Base-by-base conservation (phyloP, 2,113 vertebrate species). In the Verasper variegatus region DNA sequence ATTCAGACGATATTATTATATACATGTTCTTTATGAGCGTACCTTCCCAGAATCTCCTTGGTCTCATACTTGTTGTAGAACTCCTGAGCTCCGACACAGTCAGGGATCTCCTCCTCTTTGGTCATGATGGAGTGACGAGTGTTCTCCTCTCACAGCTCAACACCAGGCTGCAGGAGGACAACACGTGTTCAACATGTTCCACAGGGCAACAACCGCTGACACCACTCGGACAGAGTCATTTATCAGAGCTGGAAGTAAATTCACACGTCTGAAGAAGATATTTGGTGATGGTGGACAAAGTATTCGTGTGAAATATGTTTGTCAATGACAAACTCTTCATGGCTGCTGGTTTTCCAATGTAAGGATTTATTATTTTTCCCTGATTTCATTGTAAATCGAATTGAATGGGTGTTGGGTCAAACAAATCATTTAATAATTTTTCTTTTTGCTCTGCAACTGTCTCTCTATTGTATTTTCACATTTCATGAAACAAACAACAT, bases 1-100 rank as follows among this genome's bases (percentile, higher is more conserved):
- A 45, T 17, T 47, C 45, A 47, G 40, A 14, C 4, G 3, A 52
- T 52, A 10, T n/a, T 10, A 52, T n/a, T 20, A 2, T 14, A 5
- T 35, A n/a, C n/a, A 9, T 49, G 0, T 12, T 45, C 24, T 59
- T 37, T 0, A 3, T 24, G 9, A 71, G 80, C 80, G 17, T 91
- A 95, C 95, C 95, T 94, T 90, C 94, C 93, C 54, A 95, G 91
- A 78, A 99, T 82, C 88, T 99, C 98, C 89, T 98, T 99, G 0
- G 98, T 94, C 13, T 99, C 97, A 68, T 99, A 99, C 81, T 97
- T 99, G 76, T 96, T 94, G 6, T 99, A 98, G 78, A 99, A 99
- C 75, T 96, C 95, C 85, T 97, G 92, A 45, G 97, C 95, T 2
- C 96, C 95, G 58, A 94, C 92, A 86, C 93, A 96, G 82, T 97